These are phyloP conservation scores for Hystrix brachyura DNA, from an alignment of 2,113 vertebrate genomes.

Conservation along the genomic window DNA sequence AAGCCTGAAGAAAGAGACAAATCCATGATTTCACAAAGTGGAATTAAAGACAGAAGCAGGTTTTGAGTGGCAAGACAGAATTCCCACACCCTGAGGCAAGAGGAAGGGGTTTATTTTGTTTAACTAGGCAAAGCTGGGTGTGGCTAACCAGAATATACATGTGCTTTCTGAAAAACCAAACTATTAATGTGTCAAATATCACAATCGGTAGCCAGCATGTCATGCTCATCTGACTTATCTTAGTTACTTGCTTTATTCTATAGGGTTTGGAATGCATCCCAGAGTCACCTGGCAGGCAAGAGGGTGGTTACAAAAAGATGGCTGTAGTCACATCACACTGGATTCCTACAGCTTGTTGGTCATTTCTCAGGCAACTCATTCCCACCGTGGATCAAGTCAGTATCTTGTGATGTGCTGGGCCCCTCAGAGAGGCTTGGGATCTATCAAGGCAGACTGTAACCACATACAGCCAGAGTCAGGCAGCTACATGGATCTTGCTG, in stretches of 20 bases:
- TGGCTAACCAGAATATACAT: not conserved
- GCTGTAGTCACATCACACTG: not conserved
- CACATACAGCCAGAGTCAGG: not conserved
- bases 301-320: not conserved
- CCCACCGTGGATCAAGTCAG: not conserved
- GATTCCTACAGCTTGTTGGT: not conserved
- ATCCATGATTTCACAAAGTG: not conserved
- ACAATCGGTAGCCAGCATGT: not conserved
- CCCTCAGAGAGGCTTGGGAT: not conserved
- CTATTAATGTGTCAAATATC: not conserved
- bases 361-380: slow-evolving; percentile 26
- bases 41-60: not conserved
- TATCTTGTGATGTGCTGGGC: not conserved
- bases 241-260: not conserved
- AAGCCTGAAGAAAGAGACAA: not conserved
- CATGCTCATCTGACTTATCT: not conserved
- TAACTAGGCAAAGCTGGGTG: not conserved
- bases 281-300: not conserved
- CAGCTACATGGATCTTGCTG: not conserved
- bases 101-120: not conserved
- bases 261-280: not conserved
- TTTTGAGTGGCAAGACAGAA: not conserved
- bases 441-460: not conserved
- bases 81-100: not conserved
- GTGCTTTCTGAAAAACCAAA: not conserved